phyloP scores from a whole-genome alignment of 2,797 vertebrate species.

The Sphenopsis melanotis region DNA sequence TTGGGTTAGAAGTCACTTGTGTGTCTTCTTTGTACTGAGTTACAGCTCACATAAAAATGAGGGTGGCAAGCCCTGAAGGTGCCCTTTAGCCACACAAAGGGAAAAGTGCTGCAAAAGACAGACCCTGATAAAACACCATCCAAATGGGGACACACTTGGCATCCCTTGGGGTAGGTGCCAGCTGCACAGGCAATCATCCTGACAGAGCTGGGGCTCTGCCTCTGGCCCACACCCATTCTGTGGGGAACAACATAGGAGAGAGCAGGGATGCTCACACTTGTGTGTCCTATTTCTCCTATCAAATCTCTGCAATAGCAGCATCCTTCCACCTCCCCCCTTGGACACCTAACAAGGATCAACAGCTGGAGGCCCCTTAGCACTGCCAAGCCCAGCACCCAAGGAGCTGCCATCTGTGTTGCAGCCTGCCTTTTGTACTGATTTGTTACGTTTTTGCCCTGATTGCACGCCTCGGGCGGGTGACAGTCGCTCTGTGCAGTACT shows the following conservation, averaged over 20 bases:
- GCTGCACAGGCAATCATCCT: not conserved
- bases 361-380: constrained; percentile 4
- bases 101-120: not conserved
- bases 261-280: not conserved
- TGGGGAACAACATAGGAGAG: not conserved
- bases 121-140: not conserved
- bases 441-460: constrained; percentile 45
- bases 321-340: not conserved
- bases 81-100: not conserved
- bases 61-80: constrained; percentile 18
- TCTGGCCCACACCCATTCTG: not conserved
- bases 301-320: not conserved
- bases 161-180: not conserved
- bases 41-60: not conserved
- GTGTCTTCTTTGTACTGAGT: not conserved
- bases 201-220: not conserved
- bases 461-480: not conserved
- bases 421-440: constrained; percentile 22
- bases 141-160: not conserved
- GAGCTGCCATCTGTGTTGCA: not conserved
- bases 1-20: not conserved
- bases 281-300: not conserved
- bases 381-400: not conserved
- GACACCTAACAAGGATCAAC: not conserved
- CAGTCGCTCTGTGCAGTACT: constrained; percentile 51